These are phyloP conservation scores for Pelusios castaneus DNA, from an alignment of 2,113 vertebrate genomes.

Conservation along the genomic window DNA sequence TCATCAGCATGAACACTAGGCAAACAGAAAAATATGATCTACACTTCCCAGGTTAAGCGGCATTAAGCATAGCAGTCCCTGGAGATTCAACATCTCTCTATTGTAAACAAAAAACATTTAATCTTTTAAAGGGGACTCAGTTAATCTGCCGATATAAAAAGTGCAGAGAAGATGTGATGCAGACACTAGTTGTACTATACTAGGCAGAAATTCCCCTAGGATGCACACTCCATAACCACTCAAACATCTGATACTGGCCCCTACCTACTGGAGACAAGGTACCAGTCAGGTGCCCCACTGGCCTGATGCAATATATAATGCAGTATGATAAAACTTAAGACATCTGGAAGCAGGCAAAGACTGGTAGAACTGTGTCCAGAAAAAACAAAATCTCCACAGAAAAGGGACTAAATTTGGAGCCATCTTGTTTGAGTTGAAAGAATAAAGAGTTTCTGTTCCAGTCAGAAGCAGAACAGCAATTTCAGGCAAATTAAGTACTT, in stretches of 20 bases:
- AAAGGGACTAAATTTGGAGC: neutral
- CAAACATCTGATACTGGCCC: neutral
- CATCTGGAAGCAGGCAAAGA: neutral
- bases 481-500: neutral
- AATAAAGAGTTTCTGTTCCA: neutral
- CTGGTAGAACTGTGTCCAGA: neutral
- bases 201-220: neutral
- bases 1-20: too few relatives aligned
- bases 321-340: neutral
- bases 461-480: neutral
- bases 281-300: too few relatives aligned
- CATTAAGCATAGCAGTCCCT: too few relatives aligned
- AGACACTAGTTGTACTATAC: neutral
- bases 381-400: neutral
- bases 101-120: too few relatives aligned
- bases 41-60: too few relatives aligned
- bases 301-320: too few relatives aligned
- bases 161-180: neutral
- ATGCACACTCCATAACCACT: neutral
- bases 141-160: too few relatives aligned
- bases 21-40: too few relatives aligned
- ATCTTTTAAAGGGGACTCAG: neutral
- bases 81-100: too few relatives aligned
- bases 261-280: neutral
- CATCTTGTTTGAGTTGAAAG: neutral